Percentiles rank a stretch among this genome's conserved stretches.
Evolutionary conservation across 2,888 invertebrate species (phyloP).

Genomic region (Brenthis hecate): DNA sequence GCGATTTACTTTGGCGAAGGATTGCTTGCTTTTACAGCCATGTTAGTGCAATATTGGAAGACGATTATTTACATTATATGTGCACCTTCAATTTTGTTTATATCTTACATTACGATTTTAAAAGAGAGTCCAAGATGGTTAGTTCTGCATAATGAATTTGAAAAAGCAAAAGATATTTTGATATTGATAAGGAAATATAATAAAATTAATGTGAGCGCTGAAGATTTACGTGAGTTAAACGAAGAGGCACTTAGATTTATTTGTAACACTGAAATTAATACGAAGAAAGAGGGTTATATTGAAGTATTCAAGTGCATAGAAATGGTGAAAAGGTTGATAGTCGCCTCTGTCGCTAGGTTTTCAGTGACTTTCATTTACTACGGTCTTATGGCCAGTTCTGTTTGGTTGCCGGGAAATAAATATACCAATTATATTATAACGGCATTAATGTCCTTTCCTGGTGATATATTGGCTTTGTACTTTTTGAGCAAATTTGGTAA

Average conservation of each 20-base stretch:
- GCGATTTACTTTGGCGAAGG: constrained; percentile 64
- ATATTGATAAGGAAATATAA: constrained; percentile 55
- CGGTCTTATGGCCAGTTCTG: constrained; percentile 67
- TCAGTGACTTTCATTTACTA: constrained; percentile 67
- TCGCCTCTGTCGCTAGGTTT: constrained; percentile 55
- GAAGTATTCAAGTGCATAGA: constrained; percentile 58
- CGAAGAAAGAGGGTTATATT: constrained; percentile 53
- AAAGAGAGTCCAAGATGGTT: constrained; percentile 71
- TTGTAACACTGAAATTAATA: constrained; percentile 55
- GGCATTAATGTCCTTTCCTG: constrained; percentile 69
- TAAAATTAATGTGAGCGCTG: constrained; percentile 53
- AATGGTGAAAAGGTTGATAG: constrained; percentile 56
- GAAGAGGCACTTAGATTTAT: constrained; percentile 52
- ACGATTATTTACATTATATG: constrained; percentile 60
- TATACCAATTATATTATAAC: constrained; percentile 65
- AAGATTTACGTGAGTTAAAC: constrained; percentile 52
- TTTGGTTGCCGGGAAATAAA: constrained; percentile 66
- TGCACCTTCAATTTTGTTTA: constrained; percentile 57
- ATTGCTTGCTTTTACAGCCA: constrained; percentile 61
- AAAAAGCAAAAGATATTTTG: constrained; percentile 56
- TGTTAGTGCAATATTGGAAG: constrained; percentile 66
- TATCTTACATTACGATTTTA: constrained; percentile 54
- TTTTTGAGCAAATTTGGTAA: constrained; percentile 68
- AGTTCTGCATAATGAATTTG: constrained; percentile 58
- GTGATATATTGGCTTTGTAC: constrained; percentile 61